Evolutionary conservation across 2,888 invertebrate species (phyloP), one percentile per base, ranked within the genome.

Genomic region (Tribolium freemani): DNA sequence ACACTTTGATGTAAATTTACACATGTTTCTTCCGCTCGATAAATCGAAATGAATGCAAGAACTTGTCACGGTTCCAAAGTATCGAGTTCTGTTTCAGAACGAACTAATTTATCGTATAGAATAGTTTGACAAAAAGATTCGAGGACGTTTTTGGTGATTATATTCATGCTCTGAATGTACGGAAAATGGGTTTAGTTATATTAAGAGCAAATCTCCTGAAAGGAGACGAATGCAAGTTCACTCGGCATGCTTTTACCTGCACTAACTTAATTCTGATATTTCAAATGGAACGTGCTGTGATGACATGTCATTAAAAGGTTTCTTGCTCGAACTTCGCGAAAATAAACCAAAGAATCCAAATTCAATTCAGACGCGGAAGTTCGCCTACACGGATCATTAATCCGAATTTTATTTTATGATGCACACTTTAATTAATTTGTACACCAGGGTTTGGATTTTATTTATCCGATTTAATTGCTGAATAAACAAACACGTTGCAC

Each of bases 221-320:
- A 16, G 11, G 16, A 50, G 50, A 50, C 50, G 13, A 26, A 16
- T 16, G 16, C 16, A 16, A 26, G 2, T 26, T 26, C 26, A 26
- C 26, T 26, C 26, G 26, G 21, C 53, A 21, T 20, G 53, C 53
- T 53, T 53, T 53, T 21, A 53, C 53, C 53, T 21, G 48, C 13
- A 48, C n/a, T 21, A 53, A 53, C 21, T 53, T 53, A 13, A 20
- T 53, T 53, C 16, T 8, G 48, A 16, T 48, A 16, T 48, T 48
- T 16, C 11, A 20, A 53, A 53, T 53, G 53, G 53, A 21, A 53
- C 13, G 4, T 21, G 8, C 20, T 53, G 20, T 20, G 53, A 53
- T 53, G 53, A 53, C 53, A 53, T 48, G 48, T 48, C 53, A 20
- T 53, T 53, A 53, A 53, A 53, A 53, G 20, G 48, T 48, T 48